A percentile compares a stretch with the other conserved stretches of the same genome.
These are phyloP conservation scores for Hiodon tergisus DNA, from an alignment of 2,113 vertebrate genomes.

Conservation along the genomic window DNA sequence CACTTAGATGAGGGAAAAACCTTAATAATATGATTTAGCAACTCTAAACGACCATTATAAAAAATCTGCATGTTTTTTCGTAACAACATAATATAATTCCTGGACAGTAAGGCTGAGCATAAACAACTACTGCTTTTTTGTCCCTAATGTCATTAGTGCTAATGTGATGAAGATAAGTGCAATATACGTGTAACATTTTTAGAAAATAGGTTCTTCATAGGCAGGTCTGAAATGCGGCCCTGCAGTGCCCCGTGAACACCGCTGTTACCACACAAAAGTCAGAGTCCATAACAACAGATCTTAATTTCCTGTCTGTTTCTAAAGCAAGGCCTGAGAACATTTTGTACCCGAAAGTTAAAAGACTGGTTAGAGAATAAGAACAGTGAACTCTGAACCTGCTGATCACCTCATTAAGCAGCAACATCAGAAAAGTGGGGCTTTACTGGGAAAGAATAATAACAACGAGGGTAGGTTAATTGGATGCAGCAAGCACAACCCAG, in stretches of 20 bases:
- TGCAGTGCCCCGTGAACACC: no score
- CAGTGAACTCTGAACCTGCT: no score
- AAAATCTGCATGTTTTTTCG: conserved; percentile 33
- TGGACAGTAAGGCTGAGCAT: conserved; percentile 2
- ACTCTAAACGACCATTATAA: conserved; percentile 32
- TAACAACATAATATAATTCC: conserved; percentile 20
- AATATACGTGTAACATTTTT: no score
- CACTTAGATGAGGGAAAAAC: neutral
- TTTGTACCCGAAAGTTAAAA: neutral
- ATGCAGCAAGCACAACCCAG: neutral
- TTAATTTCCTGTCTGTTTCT: neutral
- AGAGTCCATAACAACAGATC: neutral
- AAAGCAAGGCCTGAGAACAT: neutral
- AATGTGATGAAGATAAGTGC: conserved; percentile 11
- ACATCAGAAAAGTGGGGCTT: neutral
- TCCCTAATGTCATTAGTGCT: conserved; percentile 29
- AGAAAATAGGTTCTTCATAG: no score
- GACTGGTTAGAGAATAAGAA: no score
- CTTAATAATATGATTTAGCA: no score
- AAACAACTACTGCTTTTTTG: conserved; percentile 18
- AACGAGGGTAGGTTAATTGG: neutral
- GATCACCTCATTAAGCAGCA: neutral
- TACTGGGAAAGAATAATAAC: neutral
- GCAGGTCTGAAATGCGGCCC: no score
- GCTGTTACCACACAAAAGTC: neutral